phyloP scores from a whole-genome alignment of 2,797 vertebrate genomes.

The Lepilemur septentrionalis region DNA sequence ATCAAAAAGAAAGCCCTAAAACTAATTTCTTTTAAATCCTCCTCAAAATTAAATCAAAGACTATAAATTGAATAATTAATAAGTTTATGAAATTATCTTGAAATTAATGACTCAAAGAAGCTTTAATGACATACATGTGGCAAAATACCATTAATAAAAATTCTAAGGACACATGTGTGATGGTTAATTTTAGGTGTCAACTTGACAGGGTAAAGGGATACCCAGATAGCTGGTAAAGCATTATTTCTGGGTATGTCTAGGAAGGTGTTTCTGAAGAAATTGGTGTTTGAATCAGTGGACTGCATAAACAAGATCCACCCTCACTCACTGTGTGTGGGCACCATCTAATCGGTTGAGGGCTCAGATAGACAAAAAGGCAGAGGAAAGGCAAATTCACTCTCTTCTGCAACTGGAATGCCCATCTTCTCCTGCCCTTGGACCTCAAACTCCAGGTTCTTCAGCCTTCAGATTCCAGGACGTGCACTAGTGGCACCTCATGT shows the following conservation, averaged over 20 bases:
- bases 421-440: not conserved
- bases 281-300: not conserved
- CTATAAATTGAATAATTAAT: slow-evolving; percentile 50
- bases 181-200: not conserved
- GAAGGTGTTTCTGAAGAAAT: not conserved
- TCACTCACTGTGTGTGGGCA: not conserved
- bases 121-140: not conserved
- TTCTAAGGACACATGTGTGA: not conserved
- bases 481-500: not conserved
- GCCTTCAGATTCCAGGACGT: not conserved
- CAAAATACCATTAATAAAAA: slow-evolving; percentile 46
- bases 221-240: not conserved
- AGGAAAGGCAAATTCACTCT: not conserved
- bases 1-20: not conserved
- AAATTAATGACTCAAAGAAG: slow-evolving; percentile 53
- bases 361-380: not conserved
- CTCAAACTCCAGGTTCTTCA: not conserved
- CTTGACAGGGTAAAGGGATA: not conserved
- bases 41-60: not conserved
- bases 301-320: not conserved
- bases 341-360: not conserved
- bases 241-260: not conserved
- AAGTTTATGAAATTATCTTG: slow-evolving; percentile 27
- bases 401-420: not conserved
- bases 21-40: not conserved